Conservation (phyloP, 37 sponge, comb jelly and placozoan genomes). For the Eunapius fragilis region DNA sequence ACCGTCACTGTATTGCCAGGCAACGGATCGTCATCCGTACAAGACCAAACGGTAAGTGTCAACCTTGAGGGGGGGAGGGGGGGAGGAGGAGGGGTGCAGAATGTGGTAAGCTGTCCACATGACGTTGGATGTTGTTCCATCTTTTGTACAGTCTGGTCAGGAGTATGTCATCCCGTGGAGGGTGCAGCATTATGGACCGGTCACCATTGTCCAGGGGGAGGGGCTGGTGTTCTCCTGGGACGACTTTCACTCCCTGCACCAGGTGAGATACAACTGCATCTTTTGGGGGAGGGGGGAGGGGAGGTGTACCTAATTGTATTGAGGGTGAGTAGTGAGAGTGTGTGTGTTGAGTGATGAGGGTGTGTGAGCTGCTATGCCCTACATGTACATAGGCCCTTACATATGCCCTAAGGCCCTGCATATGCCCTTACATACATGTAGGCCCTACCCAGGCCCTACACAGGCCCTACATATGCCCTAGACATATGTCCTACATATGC, state of each 20-base stretch:
- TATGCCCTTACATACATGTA: too few species aligned
- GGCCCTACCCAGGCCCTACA: too few species aligned
- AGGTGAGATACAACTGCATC: conserved; percentile 33
- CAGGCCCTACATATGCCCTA: too few species aligned
- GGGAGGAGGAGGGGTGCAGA: not conserved
- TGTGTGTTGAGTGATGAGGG: too few species aligned
- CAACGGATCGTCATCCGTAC: not conserved
- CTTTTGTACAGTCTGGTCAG: not conserved
- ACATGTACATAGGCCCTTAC: too few species aligned
- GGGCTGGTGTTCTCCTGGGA: conserved; percentile 60
- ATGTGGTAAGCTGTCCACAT: too few species aligned
- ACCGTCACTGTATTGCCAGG: conserved; percentile 55
- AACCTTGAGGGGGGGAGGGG: not conserved
- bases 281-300: not conserved
- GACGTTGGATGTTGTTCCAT: too few species aligned
- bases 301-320: too few species aligned
- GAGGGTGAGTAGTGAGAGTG: too few species aligned
- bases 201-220: conserved; percentile 47
- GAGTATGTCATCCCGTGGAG: conserved; percentile 55
- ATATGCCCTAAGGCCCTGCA: too few species aligned
- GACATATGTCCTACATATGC: too few species aligned
- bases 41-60: not conserved
- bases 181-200: conserved; percentile 52
- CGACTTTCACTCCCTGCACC: conserved; percentile 78
- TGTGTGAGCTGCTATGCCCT: too few species aligned